Conservation (phyloP, 2,888 invertebrate genomes). For the Apomyelois bistriatella region DNA sequence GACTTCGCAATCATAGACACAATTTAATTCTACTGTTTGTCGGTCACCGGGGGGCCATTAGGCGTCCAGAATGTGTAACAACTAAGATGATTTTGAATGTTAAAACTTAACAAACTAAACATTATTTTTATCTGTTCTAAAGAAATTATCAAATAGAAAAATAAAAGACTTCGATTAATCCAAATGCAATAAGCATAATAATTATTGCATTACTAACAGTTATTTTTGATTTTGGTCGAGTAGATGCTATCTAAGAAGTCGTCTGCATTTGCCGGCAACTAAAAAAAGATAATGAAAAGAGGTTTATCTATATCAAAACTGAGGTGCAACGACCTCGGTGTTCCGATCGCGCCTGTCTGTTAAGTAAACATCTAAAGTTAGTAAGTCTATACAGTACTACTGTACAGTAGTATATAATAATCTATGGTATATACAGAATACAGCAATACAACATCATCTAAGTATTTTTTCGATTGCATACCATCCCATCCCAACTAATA, state of each 20-base stretch:
- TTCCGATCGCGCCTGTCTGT: slow-evolving; percentile 5
- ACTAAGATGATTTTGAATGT: no score
- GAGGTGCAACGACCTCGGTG: slow-evolving; percentile 6
- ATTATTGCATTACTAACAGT: slow-evolving; percentile 13
- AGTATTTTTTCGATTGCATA: no score
- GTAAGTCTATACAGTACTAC: neutral
- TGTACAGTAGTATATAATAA: neutral
- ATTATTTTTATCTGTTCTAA: no score
- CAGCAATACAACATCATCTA: no score
- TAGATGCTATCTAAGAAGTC: slow-evolving; percentile 3
- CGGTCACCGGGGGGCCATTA: no score
- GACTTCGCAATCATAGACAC: no score
- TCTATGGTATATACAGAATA: no score
- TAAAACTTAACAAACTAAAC: no score
- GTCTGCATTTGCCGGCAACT: slow-evolving; percentile 1
- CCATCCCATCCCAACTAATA: no score
- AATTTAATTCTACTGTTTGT: no score
- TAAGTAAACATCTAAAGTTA: neutral
- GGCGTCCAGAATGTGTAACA: no score
- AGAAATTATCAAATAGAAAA: no score
- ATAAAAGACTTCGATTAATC: neutral
- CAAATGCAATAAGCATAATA: slow-evolving; percentile 8
- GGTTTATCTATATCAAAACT: slow-evolving; percentile 10
- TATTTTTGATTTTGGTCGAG: slow-evolving; percentile 5
- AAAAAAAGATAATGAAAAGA: neutral